phyloP scores from a whole-genome alignment of 2,888 invertebrate species.

The Drosophila sordidula region DNA sequence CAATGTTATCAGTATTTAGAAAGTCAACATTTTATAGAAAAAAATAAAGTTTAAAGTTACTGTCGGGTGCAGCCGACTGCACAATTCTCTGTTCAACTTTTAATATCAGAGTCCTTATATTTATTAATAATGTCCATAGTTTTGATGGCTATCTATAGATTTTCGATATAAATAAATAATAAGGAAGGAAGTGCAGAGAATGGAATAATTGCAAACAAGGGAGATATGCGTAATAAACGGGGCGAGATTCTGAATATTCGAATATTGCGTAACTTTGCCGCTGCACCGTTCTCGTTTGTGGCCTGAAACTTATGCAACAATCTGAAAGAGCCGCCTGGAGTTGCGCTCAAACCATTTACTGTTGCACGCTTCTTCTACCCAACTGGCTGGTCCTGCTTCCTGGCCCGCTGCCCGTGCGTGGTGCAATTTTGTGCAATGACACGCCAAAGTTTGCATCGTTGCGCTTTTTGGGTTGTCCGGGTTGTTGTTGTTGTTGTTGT shows the following conservation, averaged over 20 bases:
- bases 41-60: no score
- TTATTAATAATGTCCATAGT: no score
- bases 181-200: background rate
- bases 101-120: no score
- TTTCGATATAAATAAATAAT: no score
- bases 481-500: background rate
- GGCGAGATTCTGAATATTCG: background rate
- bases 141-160: no score
- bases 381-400: background rate
- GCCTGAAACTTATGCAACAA: conserved; percentile 16
- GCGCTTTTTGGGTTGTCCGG: conserved; percentile 15
- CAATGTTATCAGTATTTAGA: no score
- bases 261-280: conserved; percentile 1
- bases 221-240: background rate
- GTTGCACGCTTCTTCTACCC: background rate
- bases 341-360: conserved; percentile 1
- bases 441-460: conserved; percentile 40
- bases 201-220: background rate
- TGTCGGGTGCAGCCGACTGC: no score
- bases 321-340: background rate
- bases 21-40: no score
- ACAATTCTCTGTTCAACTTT: no score
- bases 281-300: background rate
- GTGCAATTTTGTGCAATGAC: conserved; percentile 55
- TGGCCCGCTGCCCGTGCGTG: conserved; percentile 37